Conservation (phyloP, 2,113 vertebrate genomes). For the Sterna hirundo region DNA sequence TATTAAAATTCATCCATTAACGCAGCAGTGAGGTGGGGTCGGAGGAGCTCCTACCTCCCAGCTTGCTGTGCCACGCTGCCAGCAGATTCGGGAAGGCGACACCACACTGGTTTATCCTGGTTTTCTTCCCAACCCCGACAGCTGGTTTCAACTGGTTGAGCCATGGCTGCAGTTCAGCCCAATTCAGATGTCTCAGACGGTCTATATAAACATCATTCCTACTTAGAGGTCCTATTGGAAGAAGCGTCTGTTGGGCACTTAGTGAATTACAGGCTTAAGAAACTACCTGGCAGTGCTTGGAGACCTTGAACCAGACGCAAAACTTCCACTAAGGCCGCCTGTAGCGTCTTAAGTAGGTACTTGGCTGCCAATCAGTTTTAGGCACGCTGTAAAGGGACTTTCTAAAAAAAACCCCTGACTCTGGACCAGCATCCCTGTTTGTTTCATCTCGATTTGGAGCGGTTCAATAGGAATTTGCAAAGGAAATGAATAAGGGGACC, state of each 20-base stretch:
- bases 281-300: constrained; percentile 29
- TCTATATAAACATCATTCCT: constrained; percentile 11
- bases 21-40: neutral
- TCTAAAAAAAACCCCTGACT: neutral
- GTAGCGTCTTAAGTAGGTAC: constrained; percentile 5
- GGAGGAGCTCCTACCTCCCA: constrained; percentile 5
- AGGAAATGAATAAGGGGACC: constrained; percentile 24
- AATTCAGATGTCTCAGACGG: constrained; percentile 38
- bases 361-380: constrained; percentile 24
- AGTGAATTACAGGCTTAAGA: constrained; percentile 45
- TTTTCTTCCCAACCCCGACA: constrained; percentile 20
- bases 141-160: constrained; percentile 35
- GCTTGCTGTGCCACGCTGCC: neutral
- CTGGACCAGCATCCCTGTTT: neutral
- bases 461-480: constrained; percentile 33
- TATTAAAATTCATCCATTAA: neutral
- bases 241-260: constrained; percentile 18
- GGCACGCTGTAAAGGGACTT: neutral
- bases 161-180: constrained; percentile 17
- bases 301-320: neutral
- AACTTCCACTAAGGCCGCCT: constrained; percentile 22
- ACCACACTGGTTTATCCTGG: constrained; percentile 25
- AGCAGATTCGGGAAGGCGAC: neutral
- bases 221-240: constrained; percentile 24
- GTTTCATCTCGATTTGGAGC: constrained; percentile 16